Base-by-base conservation (phyloP, 2,888 invertebrate species). In the Drepana falcataria region DNA sequence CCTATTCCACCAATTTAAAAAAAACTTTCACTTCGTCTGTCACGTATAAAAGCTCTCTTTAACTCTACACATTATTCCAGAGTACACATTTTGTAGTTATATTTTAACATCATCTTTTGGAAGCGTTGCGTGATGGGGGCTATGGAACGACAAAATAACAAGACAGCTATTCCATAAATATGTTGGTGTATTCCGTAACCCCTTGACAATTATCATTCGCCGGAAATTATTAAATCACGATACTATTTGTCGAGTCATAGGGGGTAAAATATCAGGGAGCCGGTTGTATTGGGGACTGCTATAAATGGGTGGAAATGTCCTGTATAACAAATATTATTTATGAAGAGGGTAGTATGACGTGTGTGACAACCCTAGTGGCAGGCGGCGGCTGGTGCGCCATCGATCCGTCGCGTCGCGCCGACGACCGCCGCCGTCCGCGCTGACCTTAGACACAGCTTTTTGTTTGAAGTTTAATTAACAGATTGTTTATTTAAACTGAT, bases 361-460 rank as follows among this genome's bases (percentile, higher is more conserved):
- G 34, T 21, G 41, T 64, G 57, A 63, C 55, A 44, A 57, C 64
- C 60, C 61, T 64, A 61, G 53, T 48, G 59, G 53, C 61, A 61
- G 54, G 37, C 47, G 59, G 44, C 59, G 58, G 64, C 56, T 64
- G 68, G 59, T 63, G 64, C 57, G 58, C 66, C 59, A 82, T 83
- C 81, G 83, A 83, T 81, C 82, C 73, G 82, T 75, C 83, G 77
- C 73, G 72, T 61, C 67, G 60, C 56, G 54, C 51, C 49, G 63
- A 53, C 47, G 37, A 53, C 35, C 59, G 54, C 60, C 51, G 53
- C 44, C 53, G 70, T 64, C 68, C 65, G 62, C 67, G 64, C 64
- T 66, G 68, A 58, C 66, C 60, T 66, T 54, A 59, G 56, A 44
- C 3, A 41, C 7, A 9, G 6, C 6, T 44, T 9, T 44, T 9